A percentile compares a stretch with the other conserved stretches of the same genome.
phyloP scores from a whole-genome alignment of 2,113 vertebrate species.

The Pogonocichla stellata region DNA sequence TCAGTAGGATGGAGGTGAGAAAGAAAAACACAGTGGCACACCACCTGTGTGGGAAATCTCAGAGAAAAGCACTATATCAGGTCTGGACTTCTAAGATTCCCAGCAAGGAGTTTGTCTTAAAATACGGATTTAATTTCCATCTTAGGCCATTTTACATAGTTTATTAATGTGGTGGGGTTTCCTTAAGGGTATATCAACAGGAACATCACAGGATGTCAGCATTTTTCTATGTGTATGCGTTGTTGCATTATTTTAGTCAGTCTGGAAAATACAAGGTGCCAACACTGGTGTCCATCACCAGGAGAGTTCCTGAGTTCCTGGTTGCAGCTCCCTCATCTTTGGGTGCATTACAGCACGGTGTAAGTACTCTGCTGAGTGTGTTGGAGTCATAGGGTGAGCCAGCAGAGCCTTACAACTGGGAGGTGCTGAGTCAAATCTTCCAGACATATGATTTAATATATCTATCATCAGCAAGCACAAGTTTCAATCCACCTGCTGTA shows the following conservation, averaged over 20 bases:
- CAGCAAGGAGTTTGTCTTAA: not conserved
- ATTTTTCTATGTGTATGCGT: not conserved
- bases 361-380: not conserved
- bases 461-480: not conserved
- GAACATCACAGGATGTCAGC: not conserved
- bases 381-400: not conserved
- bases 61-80: not conserved
- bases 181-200: not conserved
- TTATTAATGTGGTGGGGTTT: not conserved
- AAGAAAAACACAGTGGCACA: not conserved
- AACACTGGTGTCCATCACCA: not conserved
- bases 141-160: not conserved
- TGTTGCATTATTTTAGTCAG: not conserved
- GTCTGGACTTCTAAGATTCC: not conserved
- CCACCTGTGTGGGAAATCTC: not conserved
- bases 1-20: not conserved
- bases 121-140: not conserved
- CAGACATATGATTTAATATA: not conserved
- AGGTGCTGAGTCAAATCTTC: not conserved
- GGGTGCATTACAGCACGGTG: fast-evolving
- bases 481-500: not conserved
- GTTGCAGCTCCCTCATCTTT: not conserved
- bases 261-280: not conserved
- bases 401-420: not conserved
- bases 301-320: not conserved